Conservation (phyloP, 2,888 invertebrate genomes). For the Drosophila koepferae region DNA sequence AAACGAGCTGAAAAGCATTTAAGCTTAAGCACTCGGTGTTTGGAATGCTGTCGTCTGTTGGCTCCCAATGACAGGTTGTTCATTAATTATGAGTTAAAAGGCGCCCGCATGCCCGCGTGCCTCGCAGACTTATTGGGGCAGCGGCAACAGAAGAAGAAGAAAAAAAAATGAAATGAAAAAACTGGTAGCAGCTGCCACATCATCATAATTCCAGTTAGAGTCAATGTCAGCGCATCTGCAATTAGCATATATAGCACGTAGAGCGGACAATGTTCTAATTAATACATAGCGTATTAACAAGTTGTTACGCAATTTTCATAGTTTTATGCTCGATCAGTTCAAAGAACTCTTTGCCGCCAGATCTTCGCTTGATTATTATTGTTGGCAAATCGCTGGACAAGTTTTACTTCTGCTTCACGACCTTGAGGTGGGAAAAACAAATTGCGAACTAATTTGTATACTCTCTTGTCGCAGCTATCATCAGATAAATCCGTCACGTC, state of each 20-base stretch:
- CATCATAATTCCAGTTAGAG: slow-evolving; percentile 3
- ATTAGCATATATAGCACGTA: slow-evolving; percentile 45
- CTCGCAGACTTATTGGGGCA: slow-evolving; percentile 34
- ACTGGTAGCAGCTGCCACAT: slow-evolving; percentile 46
- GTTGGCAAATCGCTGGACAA: slow-evolving; percentile 27
- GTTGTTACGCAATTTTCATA: slow-evolving; percentile 35
- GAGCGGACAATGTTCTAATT: slow-evolving; percentile 58
- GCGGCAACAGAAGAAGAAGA: slow-evolving; percentile 19
- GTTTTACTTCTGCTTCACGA: slow-evolving; percentile 35
- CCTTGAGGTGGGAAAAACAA: slow-evolving; percentile 41
- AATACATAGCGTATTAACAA: slow-evolving; percentile 52
- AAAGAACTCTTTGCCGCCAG: slow-evolving; percentile 45
- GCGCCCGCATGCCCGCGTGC: slow-evolving; percentile 53
- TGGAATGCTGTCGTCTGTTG: slow-evolving; percentile 42
- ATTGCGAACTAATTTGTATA: slow-evolving; percentile 41
- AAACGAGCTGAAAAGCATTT: slow-evolving; percentile 44
- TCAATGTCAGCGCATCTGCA: slow-evolving; percentile 63
- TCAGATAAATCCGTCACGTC: slow-evolving; percentile 19
- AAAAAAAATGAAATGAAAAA: slow-evolving; percentile 29
- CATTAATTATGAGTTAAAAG: slow-evolving; percentile 59
- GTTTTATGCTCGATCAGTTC: slow-evolving; percentile 43
- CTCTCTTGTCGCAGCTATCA: slow-evolving; percentile 11
- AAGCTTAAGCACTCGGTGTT: slow-evolving; percentile 24
- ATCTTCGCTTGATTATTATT: slow-evolving; percentile 27
- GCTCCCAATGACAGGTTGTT: slow-evolving; percentile 43